These are phyloP conservation scores for Gavia stellata DNA, from an alignment of 2,113 vertebrate genomes.

Conservation along the genomic window DNA sequence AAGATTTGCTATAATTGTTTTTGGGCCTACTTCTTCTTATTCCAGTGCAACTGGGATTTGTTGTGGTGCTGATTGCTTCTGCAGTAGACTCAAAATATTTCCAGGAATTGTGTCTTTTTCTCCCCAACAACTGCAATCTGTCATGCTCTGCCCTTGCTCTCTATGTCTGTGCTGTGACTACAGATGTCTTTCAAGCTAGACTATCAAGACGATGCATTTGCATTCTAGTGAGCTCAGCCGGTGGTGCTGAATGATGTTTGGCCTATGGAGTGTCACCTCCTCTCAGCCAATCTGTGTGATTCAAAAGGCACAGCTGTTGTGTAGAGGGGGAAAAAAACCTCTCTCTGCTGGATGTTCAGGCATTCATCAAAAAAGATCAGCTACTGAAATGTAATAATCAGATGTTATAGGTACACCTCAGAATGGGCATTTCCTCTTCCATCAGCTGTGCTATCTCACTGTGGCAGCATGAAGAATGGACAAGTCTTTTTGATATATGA, in stretches of 20 bases:
- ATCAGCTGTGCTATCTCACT: not conserved
- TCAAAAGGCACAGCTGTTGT: constrained; percentile 28
- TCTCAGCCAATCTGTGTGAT: constrained; percentile 25
- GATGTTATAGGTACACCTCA: not conserved
- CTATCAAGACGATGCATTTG: constrained; percentile 1
- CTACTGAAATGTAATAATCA: constrained; percentile 22
- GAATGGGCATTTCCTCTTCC: not conserved
- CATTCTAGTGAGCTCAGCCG: not conserved
- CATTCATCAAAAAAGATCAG: constrained; percentile 42
- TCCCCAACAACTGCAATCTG: not conserved
- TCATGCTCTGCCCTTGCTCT: constrained; percentile 15
- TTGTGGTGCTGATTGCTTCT: not conserved
- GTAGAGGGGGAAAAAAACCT: not conserved
- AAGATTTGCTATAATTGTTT: not conserved
- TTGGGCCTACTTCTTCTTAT: not conserved
- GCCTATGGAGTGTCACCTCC: not conserved
- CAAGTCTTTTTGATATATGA: constrained; percentile 3
- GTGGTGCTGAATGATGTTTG: constrained; percentile 2
- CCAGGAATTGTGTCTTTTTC: not conserved
- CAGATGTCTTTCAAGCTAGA: constrained; percentile 34
- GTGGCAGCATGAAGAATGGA: not conserved
- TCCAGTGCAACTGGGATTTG: not conserved
- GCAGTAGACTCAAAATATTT: constrained; percentile 1
- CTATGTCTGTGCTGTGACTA: constrained; percentile 1
- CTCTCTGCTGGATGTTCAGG: not conserved